phyloP scores from a whole-genome alignment of 1,140 invertebrate genomes.

The Agrypnia vestita region DNA sequence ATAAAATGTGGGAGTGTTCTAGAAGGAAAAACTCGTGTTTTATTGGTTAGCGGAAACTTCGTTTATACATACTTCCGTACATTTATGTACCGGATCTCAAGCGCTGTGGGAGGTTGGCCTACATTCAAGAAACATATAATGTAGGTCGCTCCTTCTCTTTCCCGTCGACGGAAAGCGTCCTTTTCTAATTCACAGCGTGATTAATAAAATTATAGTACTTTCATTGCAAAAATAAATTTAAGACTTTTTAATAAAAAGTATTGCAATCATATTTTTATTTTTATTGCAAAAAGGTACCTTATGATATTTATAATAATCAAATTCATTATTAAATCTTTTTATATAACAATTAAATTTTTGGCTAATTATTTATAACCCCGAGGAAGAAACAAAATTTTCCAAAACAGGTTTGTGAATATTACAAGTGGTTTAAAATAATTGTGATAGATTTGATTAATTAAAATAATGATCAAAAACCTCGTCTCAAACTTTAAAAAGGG shows the following conservation, averaged over 20 bases:
- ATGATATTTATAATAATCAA: too few species aligned
- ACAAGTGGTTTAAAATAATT: too few species aligned
- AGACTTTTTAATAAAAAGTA: background rate
- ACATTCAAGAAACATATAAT: slow-evolving; percentile 58
- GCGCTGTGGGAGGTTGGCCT: slow-evolving; percentile 57
- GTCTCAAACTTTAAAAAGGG: too few species aligned
- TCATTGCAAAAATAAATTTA: background rate
- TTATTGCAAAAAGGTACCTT: too few species aligned
- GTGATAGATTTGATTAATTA: too few species aligned
- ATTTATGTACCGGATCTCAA: slow-evolving; percentile 44
- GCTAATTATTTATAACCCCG: too few species aligned
- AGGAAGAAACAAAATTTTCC: too few species aligned
- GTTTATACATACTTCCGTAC: slow-evolving; percentile 41
- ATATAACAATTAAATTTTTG: too few species aligned
- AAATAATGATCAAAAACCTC: too few species aligned
- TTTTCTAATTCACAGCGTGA: slow-evolving; percentile 36
- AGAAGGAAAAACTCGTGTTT: slow-evolving; percentile 54
- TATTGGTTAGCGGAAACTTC: slow-evolving; percentile 59
- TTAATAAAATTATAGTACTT: background rate
- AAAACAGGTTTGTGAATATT: too few species aligned
- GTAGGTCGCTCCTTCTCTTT: slow-evolving; percentile 48
- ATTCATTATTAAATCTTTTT: too few species aligned
- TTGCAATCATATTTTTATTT: too few species aligned
- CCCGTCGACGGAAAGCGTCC: slow-evolving; percentile 37
- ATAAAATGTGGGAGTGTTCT: slow-evolving; percentile 55